Evolutionary conservation across 2,797 vertebrate genomes (phyloP).

Genomic region (Acanthurus tractus): DNA sequence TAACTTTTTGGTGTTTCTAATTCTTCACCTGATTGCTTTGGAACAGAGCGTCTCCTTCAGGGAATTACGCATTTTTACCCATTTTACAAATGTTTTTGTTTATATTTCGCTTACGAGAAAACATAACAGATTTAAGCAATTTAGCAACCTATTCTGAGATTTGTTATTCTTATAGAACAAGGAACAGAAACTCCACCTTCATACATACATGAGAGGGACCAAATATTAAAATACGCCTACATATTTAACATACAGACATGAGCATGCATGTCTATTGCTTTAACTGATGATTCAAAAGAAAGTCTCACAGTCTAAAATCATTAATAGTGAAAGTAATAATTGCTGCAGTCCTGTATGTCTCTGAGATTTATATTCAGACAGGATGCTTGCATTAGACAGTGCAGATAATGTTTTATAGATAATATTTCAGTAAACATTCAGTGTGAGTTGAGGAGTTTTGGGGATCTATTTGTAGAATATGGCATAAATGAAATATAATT

Average conservation of each 20-base stretch:
- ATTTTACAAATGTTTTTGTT: conserved; percentile 42
- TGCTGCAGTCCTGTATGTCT: neutral
- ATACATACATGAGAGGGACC: neutral
- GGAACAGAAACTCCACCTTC: conserved; percentile 34
- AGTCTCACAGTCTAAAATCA: neutral
- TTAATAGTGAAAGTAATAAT: neutral
- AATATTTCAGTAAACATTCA: no score
- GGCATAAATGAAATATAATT: no score
- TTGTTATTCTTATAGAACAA: conserved; percentile 38
- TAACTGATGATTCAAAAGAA: neutral
- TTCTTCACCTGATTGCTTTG: conserved; percentile 56
- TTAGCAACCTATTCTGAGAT: neutral
- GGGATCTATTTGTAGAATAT: no score
- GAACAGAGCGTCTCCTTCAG: conserved; percentile 33
- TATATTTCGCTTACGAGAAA: conserved; percentile 33
- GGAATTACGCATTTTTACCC: conserved; percentile 6
- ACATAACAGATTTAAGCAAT: conserved; percentile 38
- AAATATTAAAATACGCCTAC: neutral
- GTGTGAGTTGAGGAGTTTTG: no score
- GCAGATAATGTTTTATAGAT: neutral
- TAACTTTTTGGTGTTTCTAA: conserved; percentile 49
- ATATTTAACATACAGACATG: neutral
- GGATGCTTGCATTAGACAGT: neutral
- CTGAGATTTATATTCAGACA: neutral
- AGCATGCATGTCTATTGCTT: neutral